Base-by-base conservation (phyloP, 2,113 vertebrate genomes). In the Centrocercus urophasianus region DNA sequence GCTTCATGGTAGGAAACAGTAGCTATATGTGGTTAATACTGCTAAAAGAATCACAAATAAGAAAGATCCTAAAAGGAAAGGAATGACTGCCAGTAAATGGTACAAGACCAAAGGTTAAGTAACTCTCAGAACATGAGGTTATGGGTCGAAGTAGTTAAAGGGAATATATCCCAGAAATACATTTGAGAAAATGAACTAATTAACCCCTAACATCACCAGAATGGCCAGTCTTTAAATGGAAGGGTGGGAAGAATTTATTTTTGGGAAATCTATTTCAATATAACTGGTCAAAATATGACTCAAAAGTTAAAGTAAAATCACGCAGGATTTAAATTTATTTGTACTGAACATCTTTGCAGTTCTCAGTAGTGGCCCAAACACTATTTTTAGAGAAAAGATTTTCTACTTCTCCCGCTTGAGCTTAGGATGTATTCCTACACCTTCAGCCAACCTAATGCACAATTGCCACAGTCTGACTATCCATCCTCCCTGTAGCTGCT, bases 101-200 rank as follows among this genome's bases (percentile, higher is more conserved):
- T 78, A 65, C 67, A 59, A 89, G 94, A 88, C 79, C 82, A 95
- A 95, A 97, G 89, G 89, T 95, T 96, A 93, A 96, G 89, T 94
- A 86, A 88, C 89, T 95, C 91, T 95, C 89, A 95, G 93, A 97
- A 96, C 87, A 95, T 0, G 57, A 90, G 75, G 94, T 91, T 95
- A 88, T 50, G 79, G 88, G 94, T 91, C 17, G 13, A 97, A 95
- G 82, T 47, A 89, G 72, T 95, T 96, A 94, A 88, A 86, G 65
- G 79, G 72, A 91, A 95, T 88, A 93, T 75, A 94, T 67, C 65
- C 93, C 90, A 94, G 86, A 95, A 94, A 94, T 92, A 96, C 57
- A 90, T 83, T 90, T 93, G 76, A 94, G 76, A 92, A 95, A 90
- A 92, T 95, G 79, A 94, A 92, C 72, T 95, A 94, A 96, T 94